phyloP scores from a whole-genome alignment of 2,888 invertebrate species.

The Apocheima hispidaria region DNA sequence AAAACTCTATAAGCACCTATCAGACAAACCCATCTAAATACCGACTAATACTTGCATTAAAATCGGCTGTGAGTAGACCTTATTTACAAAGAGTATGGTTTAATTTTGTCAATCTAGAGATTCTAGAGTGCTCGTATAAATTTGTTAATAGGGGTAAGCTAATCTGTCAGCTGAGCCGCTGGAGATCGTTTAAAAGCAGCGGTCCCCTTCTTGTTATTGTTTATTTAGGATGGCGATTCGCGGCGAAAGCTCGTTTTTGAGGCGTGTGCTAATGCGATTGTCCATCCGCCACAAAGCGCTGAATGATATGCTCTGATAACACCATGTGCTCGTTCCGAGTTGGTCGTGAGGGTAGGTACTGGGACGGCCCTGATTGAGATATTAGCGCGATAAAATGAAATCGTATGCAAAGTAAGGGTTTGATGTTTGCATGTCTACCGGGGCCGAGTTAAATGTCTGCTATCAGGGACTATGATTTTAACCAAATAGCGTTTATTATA shows the following conservation, averaged over 20 bases:
- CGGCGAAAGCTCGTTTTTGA: constrained; percentile 80
- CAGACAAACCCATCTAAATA: constrained; percentile 69
- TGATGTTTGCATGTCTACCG: constrained; percentile 36
- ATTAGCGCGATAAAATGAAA: constrained; percentile 52
- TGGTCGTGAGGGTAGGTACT: constrained; percentile 10
- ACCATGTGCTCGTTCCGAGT: constrained; percentile 53
- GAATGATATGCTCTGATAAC: constrained; percentile 63
- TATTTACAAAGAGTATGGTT: constrained; percentile 40
- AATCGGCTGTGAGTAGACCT: constrained; percentile 43
- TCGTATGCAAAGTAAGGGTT: constrained; percentile 40
- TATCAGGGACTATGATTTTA: constrained; percentile 8
- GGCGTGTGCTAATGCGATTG: constrained; percentile 83
- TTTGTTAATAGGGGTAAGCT: constrained; percentile 72
- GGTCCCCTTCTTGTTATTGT: constrained; percentile 81
- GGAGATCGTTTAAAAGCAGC: constrained; percentile 83
- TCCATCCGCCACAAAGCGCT: constrained; percentile 58
- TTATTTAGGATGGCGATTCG: constrained; percentile 84
- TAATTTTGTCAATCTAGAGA: constrained; percentile 32
- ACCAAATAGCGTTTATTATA: constrained; percentile 17
- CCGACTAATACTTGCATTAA: constrained; percentile 33
- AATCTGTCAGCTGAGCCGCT: constrained; percentile 84
- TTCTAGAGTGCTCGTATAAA: constrained; percentile 51
- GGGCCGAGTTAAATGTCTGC: constrained; percentile 16
- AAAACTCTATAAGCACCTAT: constrained; percentile 81
- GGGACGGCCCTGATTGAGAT: constrained; percentile 54